Percentiles rank a stretch among this genome's conserved stretches.
These are phyloP conservation scores for Folsomia manolachei DNA, from an alignment of 2,888 invertebrate genomes.

Conservation along the genomic window DNA sequence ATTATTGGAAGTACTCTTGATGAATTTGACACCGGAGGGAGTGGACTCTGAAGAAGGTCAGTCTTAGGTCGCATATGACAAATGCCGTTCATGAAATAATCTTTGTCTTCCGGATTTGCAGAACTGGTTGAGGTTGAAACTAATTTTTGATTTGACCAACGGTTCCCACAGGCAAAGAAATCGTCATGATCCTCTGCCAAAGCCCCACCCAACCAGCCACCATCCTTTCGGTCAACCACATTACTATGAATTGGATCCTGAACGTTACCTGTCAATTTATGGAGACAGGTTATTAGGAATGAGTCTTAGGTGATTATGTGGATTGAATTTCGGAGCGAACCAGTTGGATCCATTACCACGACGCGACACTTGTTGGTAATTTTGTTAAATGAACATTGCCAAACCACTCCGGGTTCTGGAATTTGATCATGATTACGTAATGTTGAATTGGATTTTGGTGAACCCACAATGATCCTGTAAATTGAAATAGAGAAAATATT, in stretches of 20 bases:
- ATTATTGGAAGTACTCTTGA: neutral
- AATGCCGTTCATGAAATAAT: conserved; percentile 39
- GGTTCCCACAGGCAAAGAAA: conserved; percentile 44
- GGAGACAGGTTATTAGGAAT: neutral
- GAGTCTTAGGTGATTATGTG: neutral
- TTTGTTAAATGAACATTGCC: conserved; percentile 45
- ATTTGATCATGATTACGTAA: conserved; percentile 7
- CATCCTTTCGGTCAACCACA: conserved; percentile 53
- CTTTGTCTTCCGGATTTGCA: no score
- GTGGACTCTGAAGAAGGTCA: conserved; percentile 1
- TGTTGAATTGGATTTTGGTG: conserved; percentile 30
- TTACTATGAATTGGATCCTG: neutral
- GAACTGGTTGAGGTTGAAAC: neutral
- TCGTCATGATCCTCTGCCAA: conserved; percentile 16
- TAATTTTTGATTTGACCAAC: conserved; percentile 36
- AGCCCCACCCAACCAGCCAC: conserved; percentile 58
- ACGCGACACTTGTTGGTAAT: conserved; percentile 58
- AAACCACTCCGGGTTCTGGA: conserved; percentile 27
- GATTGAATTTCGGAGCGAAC: no score
- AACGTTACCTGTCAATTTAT: neutral
- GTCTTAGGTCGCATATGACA: conserved; percentile 37
- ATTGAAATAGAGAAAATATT: neutral
- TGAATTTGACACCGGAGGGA: neutral
- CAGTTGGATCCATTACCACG: conserved; percentile 42
- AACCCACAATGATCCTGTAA: conserved; percentile 28